Evolutionary conservation across 1,140 invertebrate genomes (phyloP).

Genomic region (Gonatopus flavifemur): DNA sequence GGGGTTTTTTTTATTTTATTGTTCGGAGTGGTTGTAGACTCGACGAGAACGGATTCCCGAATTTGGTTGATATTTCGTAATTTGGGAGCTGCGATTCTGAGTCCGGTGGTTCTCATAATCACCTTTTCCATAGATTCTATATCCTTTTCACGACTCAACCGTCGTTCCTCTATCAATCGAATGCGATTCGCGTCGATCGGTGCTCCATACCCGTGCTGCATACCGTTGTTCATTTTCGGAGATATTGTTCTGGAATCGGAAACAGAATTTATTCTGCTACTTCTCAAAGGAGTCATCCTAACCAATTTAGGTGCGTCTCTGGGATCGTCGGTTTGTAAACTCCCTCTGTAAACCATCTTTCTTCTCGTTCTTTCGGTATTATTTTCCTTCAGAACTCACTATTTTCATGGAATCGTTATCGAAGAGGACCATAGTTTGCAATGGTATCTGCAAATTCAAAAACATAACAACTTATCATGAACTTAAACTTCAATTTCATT

Average conservation of each 20-base stretch:
- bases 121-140: constrained; percentile 41
- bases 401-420: constrained; percentile 14
- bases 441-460: constrained; percentile 3
- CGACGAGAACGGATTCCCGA: constrained; percentile 37
- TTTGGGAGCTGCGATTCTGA: constrained; percentile 40
- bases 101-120: constrained; percentile 32
- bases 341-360: constrained; percentile 42
- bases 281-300: constrained; percentile 36
- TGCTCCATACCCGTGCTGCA: constrained; percentile 16
- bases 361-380: no score
- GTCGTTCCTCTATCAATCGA: constrained; percentile 37
- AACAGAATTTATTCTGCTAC: constrained; percentile 20
- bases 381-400: constrained; percentile 19
- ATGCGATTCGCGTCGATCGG: constrained; percentile 36
- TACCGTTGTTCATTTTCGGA: constrained; percentile 11
- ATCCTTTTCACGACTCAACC: constrained; percentile 36
- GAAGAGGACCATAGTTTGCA: constrained; percentile 1
- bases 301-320: constrained; percentile 38
- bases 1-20: constrained; percentile 11
- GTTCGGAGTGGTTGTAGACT: constrained; percentile 19
- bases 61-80: constrained; percentile 49
- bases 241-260: constrained; percentile 1
- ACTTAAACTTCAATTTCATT: constrained; percentile 7
- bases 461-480: not conserved
- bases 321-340: constrained; percentile 41